These are phyloP conservation scores for Aphaenogaster floridana DNA, from an alignment of 1,140 invertebrate species.

Conservation along the genomic window DNA sequence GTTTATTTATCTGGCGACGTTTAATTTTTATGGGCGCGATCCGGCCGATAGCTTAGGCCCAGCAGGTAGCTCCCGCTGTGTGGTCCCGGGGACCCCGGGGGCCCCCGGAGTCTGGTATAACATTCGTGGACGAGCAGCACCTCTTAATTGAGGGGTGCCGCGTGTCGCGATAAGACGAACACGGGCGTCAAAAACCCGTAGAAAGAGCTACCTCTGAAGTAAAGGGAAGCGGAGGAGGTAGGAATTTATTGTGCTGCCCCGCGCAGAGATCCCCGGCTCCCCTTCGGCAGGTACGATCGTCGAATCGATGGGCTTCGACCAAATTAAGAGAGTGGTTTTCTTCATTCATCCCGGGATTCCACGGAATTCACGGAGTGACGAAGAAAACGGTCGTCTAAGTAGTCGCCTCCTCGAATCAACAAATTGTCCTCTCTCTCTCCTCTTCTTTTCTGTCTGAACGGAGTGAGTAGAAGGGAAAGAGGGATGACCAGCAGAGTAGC, in stretches of 20 bases:
- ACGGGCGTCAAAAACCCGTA: conserved; percentile 79
- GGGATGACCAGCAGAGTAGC: background rate
- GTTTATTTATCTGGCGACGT: conserved; percentile 86
- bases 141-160: conserved; percentile 81
- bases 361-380: conserved; percentile 48
- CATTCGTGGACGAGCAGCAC: conserved; percentile 78
- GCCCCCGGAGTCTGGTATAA: conserved; percentile 69
- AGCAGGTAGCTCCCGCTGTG: conserved; percentile 81
- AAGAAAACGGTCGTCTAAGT: conserved; percentile 62
- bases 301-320: conserved; percentile 65
- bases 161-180: conserved; percentile 80
- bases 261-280: background rate
- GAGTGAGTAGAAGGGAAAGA: background rate
- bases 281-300: conserved; percentile 30
- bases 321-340: conserved; percentile 75
- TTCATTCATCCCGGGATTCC: conserved; percentile 70
- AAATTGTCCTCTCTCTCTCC: conserved; percentile 61
- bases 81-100: conserved; percentile 75
- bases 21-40: conserved; percentile 86
- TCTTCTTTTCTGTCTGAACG: conserved; percentile 8
- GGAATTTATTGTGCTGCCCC: conserved; percentile 73
- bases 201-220: conserved; percentile 71
- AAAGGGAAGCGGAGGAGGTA: conserved; percentile 65
- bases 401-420: conserved; percentile 64
- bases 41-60: conserved; percentile 74